Base-by-base conservation (phyloP, 1,140 invertebrate species). In the Stratiolaelaps scimitus region DNA sequence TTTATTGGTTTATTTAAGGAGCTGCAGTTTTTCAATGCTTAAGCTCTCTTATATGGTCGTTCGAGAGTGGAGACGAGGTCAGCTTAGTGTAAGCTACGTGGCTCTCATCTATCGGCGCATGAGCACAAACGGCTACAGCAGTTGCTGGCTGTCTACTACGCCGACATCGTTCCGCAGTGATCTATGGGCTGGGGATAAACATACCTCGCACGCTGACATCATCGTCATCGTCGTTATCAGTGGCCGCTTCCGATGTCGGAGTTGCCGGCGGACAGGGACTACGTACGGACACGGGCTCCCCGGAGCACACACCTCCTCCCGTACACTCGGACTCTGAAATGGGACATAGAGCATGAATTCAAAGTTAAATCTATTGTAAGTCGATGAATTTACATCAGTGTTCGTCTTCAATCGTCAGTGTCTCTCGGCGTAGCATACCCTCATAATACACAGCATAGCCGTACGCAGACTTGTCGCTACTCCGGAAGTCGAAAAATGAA, bases 171-270 rank as follows among this genome's bases (percentile, higher is more conserved):
- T 4, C 47, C 28, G 28, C 15, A 45, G 44, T 13, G 44, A 13
- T n/a, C 13, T 13, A n/a, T 13, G 13, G 13, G 44, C 44, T 45
- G 44, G 13, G 44, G 44, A 45, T 45, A 34, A 5, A 60, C 53
- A 2, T 10, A 60, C 53, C 53, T 60, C 53, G 53, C 15, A 60
- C 53, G 53, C 53, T 60, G 53, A 17, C 15, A 23, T 60, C 53
- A 10, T 17, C 15, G 53, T 60, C 53, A 10, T 40, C 34, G 10
- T 40, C 34, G 34, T 40, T 10, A 40, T 40, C 34, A 40, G 34
- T 40, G 23, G 53, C 34, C 13, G 53, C 53, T 20, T 60, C 53
- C 53, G 53, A 60, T 60, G 23, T 60, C 15, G 53, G 53, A 26
- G 53, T 60, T 26, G 26, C 53, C 10, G 53, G 53, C 10, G 34